Base-by-base conservation (phyloP, 2,113 vertebrate genomes). In the Rousettus leschenaultii region DNA sequence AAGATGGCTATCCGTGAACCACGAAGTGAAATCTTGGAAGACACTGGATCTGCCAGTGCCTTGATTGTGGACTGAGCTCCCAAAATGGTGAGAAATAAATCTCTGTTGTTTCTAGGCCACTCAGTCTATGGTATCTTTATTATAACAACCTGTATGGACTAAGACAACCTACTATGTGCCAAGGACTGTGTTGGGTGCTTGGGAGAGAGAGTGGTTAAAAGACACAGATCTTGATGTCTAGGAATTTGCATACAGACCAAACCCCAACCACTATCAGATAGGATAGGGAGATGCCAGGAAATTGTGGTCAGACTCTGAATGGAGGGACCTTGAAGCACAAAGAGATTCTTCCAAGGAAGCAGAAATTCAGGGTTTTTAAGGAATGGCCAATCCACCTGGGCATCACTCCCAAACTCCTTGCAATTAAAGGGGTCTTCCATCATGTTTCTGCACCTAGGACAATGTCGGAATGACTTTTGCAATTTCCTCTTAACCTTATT, bases 331-430 rank as follows among this genome's bases (percentile, higher is more conserved):
- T 48, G 33, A 24, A 30, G 33, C 9, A 38, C 38, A 28, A 7
- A 22, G 21, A 14, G 40, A 38, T 0, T 12, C 30, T 35, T 18
- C 0, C 0, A 15, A 71, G 8, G 40, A 63, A 75, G 59, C 26
- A 55, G 43, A 48, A 19, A 30, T 7, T 24, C 28, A 77, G 53
- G 70, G 8, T 12, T 57, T 10, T 2, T n/a, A 80, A n/a, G 21
- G 84, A 51, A 35, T 5, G 53, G 21, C 21, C 51, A 38, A 13
- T 63, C 45, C 7, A 53, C 22, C 65, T 51, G 57, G 82, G 43
- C 63, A 40, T 4, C 0, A 1, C 40, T 43, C 63, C 71, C 68
- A 16, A 61, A 59, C 28, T 57, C 88, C 80, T 55, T 35, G 43
- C 65, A 30, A 15, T 63, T 48, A 40, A 18, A 70, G 28, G 43